Percentiles rank a stretch among this genome's conserved stretches.
phyloP scores from a whole-genome alignment of 2,113 vertebrate genomes.

The Periophthalmodon schlosseri region DNA sequence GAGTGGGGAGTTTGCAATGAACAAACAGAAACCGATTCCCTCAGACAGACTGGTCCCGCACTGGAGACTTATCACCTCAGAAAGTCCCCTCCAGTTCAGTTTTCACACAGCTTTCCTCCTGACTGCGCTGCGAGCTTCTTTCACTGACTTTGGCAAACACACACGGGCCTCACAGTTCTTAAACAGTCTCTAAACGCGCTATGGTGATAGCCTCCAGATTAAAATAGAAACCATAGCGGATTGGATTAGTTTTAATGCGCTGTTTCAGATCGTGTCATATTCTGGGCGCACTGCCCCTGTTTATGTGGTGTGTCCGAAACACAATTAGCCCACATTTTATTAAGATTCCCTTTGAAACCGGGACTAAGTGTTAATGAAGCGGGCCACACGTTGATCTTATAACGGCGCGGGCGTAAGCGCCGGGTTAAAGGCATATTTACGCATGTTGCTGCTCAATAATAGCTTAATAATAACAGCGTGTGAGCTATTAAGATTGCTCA shows the following conservation, averaged over 20 bases:
- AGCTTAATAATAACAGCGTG: background rate
- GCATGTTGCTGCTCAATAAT: constrained; percentile 29
- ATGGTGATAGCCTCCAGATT: constrained; percentile 54
- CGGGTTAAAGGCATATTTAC: constrained; percentile 14
- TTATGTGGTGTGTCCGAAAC: constrained; percentile 64
- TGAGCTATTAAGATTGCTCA: background rate
- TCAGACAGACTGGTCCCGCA: background rate
- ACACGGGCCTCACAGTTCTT: constrained; percentile 45
- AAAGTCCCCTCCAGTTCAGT: constrained; percentile 40
- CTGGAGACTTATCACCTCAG: constrained; percentile 41
- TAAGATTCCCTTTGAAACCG: constrained; percentile 39
- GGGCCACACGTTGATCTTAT: constrained; percentile 39
- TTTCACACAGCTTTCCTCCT: constrained; percentile 36
- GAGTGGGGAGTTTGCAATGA: constrained; percentile 40
- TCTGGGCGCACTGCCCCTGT: constrained; percentile 72
- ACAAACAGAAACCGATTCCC: constrained; percentile 10
- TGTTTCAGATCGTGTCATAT: constrained; percentile 71
- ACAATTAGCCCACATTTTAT: constrained; percentile 67
- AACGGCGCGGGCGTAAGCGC: background rate
- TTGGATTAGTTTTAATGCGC: constrained; percentile 73
- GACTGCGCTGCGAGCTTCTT: constrained; percentile 41
- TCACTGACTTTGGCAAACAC: constrained; percentile 50
- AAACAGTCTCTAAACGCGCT: constrained; percentile 44
- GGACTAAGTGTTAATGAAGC: constrained; percentile 7
- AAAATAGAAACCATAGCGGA: constrained; percentile 71